Evolutionary conservation across 2,888 invertebrate species (phyloP).

Genomic region (Epsilonema sp.): DNA sequence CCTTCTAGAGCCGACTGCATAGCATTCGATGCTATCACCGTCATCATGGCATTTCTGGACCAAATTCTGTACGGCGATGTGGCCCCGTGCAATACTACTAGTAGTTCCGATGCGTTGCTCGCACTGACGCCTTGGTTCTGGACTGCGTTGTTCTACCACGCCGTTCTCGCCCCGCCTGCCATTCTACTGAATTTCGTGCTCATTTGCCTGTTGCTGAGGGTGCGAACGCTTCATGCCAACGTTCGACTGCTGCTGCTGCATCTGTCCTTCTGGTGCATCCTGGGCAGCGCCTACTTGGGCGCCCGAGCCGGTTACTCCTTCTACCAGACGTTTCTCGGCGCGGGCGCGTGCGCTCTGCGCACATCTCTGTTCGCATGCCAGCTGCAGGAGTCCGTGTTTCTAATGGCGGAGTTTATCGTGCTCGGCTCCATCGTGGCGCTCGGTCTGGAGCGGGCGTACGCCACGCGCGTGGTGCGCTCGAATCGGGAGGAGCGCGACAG

Average conservation of each 20-base stretch:
- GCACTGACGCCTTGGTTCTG: neutral
- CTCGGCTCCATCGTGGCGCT: constrained; percentile 1
- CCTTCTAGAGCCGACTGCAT: no score
- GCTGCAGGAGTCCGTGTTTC: neutral
- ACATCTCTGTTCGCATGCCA: neutral
- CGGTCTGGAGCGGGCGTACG: neutral
- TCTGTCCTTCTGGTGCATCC: neutral
- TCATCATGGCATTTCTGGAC: no score
- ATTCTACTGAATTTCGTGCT: constrained; percentile 1
- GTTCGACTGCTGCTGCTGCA: neutral
- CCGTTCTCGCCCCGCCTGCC: neutral
- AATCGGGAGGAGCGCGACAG: neutral
- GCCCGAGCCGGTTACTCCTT: neutral
- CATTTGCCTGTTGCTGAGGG: neutral
- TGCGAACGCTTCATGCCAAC: neutral
- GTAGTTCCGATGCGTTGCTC: neutral
- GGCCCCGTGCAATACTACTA: no score
- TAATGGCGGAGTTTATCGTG: neutral
- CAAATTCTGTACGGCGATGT: no score
- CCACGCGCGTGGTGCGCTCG: neutral
- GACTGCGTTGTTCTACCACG: neutral
- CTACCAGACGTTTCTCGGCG: neutral
- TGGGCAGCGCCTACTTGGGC: constrained; percentile 1
- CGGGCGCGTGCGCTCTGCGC: neutral
- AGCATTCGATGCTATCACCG: no score